Base-by-base conservation (phyloP, 2,888 invertebrate species). In the Meta bourneti region DNA sequence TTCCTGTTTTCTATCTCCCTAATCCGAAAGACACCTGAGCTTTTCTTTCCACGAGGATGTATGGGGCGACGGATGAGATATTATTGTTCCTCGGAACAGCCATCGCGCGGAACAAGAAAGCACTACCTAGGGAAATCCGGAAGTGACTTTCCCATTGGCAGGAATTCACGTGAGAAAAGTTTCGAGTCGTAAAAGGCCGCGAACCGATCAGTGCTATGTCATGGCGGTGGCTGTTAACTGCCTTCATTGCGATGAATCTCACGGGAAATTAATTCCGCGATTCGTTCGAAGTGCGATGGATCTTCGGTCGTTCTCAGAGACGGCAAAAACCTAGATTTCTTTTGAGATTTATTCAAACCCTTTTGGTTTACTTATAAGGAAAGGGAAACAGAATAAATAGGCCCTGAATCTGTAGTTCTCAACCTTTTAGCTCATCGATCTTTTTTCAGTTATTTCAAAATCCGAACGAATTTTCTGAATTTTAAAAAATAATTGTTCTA, bases 111-210 rank as follows among this genome's bases (percentile, higher is more conserved):
- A 16, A 78, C 19, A 5, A 7, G 61, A 16, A 11, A 61, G 20
- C 20, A 7, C 79, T 61, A 61, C 20, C 34, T 61, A 48, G 61
- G 61, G 34, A 79, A 79, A 79, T 61, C 34, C 78, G 79, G 79
- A 79, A 79, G 79, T 79, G 34, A 11, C 19, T 79, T 61, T 61
- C 61, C 8, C 34, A 34, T 79, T 79, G 54, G 61, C 54, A 61
- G 79, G 79, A 79, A 79, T 79, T 61, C 79, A 11, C 20, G 79
- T 79, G 79, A 34, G 54, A 79, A 61, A 79, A 20, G 54, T 13
- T 13, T 61, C 34, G 79, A 34, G 48, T 34, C 79, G 61, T 79
- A 61, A 79, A 79, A 13, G 34, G 6, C 61, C 11, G 7, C 61
- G 54, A 79, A 61, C 79, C 79, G 34, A 61, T 79, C 61, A 13